These are phyloP conservation scores for Knipowitschia caucasica DNA, from an alignment of 2,797 vertebrate genomes.

Conservation along the genomic window DNA sequence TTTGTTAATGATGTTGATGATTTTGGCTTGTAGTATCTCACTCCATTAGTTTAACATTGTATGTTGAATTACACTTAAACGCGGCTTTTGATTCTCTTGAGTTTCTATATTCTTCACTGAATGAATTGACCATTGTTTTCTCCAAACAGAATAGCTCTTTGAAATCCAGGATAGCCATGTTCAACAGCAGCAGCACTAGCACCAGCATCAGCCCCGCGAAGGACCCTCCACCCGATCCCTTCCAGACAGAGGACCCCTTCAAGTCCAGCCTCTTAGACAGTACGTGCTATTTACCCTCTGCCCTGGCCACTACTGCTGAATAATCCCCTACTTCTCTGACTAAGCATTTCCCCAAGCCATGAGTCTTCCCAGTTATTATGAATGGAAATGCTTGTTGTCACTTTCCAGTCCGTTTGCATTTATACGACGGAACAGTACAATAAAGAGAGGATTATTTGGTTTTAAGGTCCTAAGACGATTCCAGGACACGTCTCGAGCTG, in stretches of 20 bases:
- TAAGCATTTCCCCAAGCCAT: conserved; percentile 1
- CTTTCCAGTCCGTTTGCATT: conserved; percentile 7
- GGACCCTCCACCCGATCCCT: conserved; percentile 82
- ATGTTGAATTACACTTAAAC: no score
- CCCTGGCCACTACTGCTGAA: neutral
- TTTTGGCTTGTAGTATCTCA: no score
- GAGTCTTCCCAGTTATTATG: neutral
- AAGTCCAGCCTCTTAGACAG: conserved; percentile 88
- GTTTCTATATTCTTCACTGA: no score
- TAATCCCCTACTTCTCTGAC: neutral
- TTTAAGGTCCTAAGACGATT: neutral
- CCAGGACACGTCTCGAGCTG: neutral
- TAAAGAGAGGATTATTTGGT: conserved; percentile 6
- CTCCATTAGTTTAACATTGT: no score
- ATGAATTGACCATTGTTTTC: conserved; percentile 9
- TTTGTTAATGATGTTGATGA: no score
- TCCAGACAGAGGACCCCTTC: conserved; percentile 94
- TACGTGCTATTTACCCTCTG: conserved; percentile 37
- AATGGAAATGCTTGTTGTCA: conserved; percentile 11
- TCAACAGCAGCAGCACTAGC: conserved; percentile 71
- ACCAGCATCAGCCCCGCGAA: conserved; percentile 40
- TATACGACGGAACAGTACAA: conserved; percentile 11
- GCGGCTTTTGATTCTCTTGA: no score
- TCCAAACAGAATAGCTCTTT: conserved; percentile 83
- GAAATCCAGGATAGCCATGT: conserved; percentile 86